Evolutionary conservation across 2,888 invertebrate genomes (phyloP).

Genomic region (Antheraea yamamai): DNA sequence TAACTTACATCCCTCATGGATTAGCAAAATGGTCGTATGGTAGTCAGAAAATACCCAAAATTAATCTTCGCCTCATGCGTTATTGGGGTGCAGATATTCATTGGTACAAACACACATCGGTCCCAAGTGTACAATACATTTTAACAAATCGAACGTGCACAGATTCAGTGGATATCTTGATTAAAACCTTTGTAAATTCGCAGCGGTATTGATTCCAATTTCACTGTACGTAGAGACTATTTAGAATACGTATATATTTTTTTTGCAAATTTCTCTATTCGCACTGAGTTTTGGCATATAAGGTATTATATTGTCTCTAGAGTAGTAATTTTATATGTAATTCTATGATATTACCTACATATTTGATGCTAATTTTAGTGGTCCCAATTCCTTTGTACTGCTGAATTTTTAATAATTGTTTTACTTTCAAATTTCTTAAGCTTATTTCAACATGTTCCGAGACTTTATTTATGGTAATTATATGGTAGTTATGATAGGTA

Average conservation of each 20-base stretch:
- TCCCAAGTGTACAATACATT: constrained; percentile 59
- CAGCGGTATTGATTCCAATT: constrained; percentile 32
- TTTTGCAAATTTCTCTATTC: neutral
- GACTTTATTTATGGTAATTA: neutral
- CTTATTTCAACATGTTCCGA: neutral
- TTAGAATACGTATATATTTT: neutral
- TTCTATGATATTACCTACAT: neutral
- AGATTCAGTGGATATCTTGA: constrained; percentile 49
- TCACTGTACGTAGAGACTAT: constrained; percentile 27
- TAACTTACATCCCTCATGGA: constrained; percentile 9
- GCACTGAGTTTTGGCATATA: neutral
- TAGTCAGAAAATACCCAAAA: constrained; percentile 20
- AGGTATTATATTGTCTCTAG: neutral
- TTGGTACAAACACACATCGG: constrained; percentile 37
- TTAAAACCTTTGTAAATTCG: constrained; percentile 55
- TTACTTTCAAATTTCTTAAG: neutral
- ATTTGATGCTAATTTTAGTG: no score
- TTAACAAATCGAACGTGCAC: constrained; percentile 38
- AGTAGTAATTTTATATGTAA: neutral
- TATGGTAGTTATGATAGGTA: neutral
- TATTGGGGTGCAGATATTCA: constrained; percentile 15
- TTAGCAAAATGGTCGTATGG: constrained; percentile 1
- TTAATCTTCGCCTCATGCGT: constrained; percentile 20
- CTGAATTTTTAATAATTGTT: neutral
- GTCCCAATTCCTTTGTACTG: neutral